Evolutionary conservation across 2,113 vertebrate genomes (phyloP), one percentile per base, ranked within the genome.

Genomic region (Megaleporinus macrocephalus): DNA sequence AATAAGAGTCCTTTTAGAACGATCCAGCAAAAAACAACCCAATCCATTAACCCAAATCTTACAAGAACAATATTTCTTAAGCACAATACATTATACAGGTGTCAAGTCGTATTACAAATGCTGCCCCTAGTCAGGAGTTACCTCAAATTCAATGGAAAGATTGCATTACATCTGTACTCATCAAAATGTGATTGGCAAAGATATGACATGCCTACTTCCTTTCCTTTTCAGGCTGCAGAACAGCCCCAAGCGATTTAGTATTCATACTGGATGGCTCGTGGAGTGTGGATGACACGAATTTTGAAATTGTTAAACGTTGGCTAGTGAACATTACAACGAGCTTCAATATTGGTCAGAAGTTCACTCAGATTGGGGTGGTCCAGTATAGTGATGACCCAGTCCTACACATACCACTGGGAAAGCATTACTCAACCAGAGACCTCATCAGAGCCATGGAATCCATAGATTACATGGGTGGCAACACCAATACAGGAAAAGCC

Each of bases 211-310:
- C 87, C 27, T 70, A 73, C 83, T 80, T 85, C 53, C 71, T 83
- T 70, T 69, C 81, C 88, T 82, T 85, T 87, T 36, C 83, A 95
- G 98, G 98, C 92, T 99, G 98, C 89, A 96, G 97, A 90, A 99
- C 98, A 18, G 97, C 97, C 66, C 96, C 96, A 0, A 95, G 95
- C 10, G 98, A 99, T 89, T 92, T 99, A 89, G 98, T 98, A 84
- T 99, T 98, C 89, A 98, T 99, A 86, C 91, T 99, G 86, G 98
- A 99, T 0, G 97, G 98, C 59, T 99, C 98, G 20, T 99, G 97
- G 88, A 99, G 98, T 83, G 97, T 99, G 85, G 96, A 95, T 61
- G 97, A 98, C 87, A 94, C 97, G 89, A 98, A 96, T 89, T 99
- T 99, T 92, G 97, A 99, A 93, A 95, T 98, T 87, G 96, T 99